Evolutionary conservation across 2,888 invertebrate species (phyloP), one percentile per base, ranked within the genome.

Genomic region (Chymomyza fuscimana): DNA sequence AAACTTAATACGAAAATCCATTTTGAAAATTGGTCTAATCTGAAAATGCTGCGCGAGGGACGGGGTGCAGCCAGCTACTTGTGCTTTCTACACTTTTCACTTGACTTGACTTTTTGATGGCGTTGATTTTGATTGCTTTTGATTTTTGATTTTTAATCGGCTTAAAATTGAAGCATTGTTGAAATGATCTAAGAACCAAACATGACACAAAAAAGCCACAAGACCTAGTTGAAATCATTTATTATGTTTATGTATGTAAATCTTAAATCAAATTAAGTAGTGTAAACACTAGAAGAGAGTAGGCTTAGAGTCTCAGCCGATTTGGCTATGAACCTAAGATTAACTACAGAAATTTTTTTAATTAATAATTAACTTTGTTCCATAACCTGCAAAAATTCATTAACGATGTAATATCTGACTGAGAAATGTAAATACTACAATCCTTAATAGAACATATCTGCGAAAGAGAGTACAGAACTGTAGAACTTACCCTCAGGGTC

Each of bases 21-120:
- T 19, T 15, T 10, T 25, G 52, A 70, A 74, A 65, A 62, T 54
- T 16, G 52, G 36, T 61, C 61, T 63, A 22, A 54, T 54, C 54
- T 54, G 61, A 67, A 68, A 46, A 46, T 12, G 40, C 40, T 46
- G 6, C 32, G 6, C 9, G 7, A 32, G 32, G 9, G 75, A 70
- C 73, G 66, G 69, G 61, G 71, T 7, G 9, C 52, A 54, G 29
- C 63, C 52, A 54, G 59, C 29, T 59, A 36, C 32, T 29, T 72
- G 69, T 76, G 72, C 70, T 75, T 72, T 77, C 79, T 40, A 70
- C 77, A 70, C 78, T 74, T 72, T 79, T 74, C 74, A 77, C 78
- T 78, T 71, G 78, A 73, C 65, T 54, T 54, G 22, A 54, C 16
- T 22, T 59, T 59, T 10, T 29, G 25, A 10, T 19, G 25, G 5